Base-by-base conservation (phyloP, 2,888 invertebrate species). In the Yponomeuta plumbellus region DNA sequence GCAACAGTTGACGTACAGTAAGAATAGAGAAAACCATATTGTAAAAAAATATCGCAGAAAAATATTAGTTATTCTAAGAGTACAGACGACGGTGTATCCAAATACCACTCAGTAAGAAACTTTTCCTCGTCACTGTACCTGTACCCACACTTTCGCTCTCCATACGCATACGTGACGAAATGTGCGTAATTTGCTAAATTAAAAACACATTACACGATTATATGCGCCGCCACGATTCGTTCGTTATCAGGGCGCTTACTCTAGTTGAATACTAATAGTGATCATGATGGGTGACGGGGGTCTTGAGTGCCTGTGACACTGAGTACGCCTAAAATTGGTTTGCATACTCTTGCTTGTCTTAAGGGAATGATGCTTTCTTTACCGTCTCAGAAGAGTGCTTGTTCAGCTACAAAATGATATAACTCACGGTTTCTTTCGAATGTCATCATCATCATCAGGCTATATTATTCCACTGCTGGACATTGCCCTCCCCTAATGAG, bases 141-240 rank as follows among this genome's bases (percentile, higher is more conserved):
- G 8, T 52, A 52, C 44, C 44, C 17, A 13, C 1, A 52, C 44
- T 52, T 52, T 52, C 44, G 44, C 44, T 52, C 44, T 52, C 44
- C 13, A 52, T 17, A 52, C 17, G 13, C 44, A 17, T 17, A 52
- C 17, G 17, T 17, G 44, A 52, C 44, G 17, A 52, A 52, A 52
- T 52, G 44, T 52, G 13, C 17, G 44, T 52, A 52, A 52, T 52
- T 52, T 52, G 44, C 17, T 52, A 52, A 52, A 52, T 52, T 52
- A 52, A 52, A 52, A 52, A 52, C 44, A 52, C 44, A 52, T 52
- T 52, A 17, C 44, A 52, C 44, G 44, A 52, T 52, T 52, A 52
- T 17, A 17, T 52, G 17, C 44, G 44, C 34, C 34, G 34, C 34
- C 44, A 17, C 44, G 44, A 17, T 52, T 52, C 13, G 17, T 52